Conservation (phyloP, 1,140 invertebrate species). For the Bombus superbus region DNA sequence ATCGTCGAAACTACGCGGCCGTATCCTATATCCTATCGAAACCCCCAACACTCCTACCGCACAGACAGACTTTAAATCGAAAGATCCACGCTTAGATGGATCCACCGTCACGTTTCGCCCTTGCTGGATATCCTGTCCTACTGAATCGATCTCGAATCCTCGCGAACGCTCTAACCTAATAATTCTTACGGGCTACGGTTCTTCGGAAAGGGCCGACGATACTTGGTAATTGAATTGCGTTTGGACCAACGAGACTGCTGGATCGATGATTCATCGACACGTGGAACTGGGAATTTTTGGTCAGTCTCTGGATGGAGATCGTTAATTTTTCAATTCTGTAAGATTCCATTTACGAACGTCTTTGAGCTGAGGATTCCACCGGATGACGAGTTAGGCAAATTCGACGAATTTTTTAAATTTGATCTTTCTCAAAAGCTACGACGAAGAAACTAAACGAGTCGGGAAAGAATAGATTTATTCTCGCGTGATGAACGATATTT, state of each 20-base stretch:
- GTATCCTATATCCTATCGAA: constrained; percentile 52
- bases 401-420: no score
- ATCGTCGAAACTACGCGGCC: constrained; percentile 43
- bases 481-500: no score
- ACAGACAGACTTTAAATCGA: constrained; percentile 65
- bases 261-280: not conserved
- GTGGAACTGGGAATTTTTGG: not conserved
- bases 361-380: no score
- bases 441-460: no score
- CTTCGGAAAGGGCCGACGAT: not conserved
- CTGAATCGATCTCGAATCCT: constrained; percentile 38
- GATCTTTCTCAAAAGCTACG: no score
- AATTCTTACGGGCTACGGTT: not conserved
- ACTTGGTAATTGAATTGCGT: not conserved
- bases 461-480: no score
- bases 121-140: constrained; percentile 37
- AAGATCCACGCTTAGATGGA: constrained; percentile 68
- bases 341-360: not conserved
- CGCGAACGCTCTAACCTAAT: not conserved
- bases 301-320: not conserved
- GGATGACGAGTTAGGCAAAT: no score
- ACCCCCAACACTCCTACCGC: not conserved
- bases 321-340: not conserved
- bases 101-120: constrained; percentile 38
- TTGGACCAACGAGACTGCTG: not conserved